These are phyloP conservation scores for Cariama cristata DNA, from an alignment of 2,113 vertebrate genomes.

Conservation along the genomic window DNA sequence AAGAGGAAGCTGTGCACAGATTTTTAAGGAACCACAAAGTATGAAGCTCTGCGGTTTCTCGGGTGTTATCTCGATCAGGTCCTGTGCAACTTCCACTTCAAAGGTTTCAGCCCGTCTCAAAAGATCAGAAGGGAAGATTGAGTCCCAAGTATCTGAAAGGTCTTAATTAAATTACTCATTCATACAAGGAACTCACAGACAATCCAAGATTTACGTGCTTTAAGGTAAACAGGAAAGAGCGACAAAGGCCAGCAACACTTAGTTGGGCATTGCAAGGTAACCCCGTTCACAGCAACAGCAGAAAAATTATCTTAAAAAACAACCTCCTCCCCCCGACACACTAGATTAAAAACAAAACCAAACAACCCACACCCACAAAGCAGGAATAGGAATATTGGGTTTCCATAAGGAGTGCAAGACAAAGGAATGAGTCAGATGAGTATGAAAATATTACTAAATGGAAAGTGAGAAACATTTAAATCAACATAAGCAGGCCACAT, in stretches of 20 bases:
- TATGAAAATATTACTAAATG: neutral
- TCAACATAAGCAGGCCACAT: neutral
- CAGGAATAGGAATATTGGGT: neutral
- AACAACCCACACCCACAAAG: neutral
- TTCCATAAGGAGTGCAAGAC: neutral
- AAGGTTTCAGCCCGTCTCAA: neutral
- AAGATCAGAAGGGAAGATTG: constrained; percentile 42
- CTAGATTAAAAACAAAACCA: neutral
- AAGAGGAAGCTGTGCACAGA: constrained; percentile 33
- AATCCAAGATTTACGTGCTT: neutral
- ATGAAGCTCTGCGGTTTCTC: neutral
- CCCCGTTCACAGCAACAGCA: neutral
- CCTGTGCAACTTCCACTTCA: constrained; percentile 45
- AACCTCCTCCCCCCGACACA: no score
- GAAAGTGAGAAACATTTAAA: neutral
- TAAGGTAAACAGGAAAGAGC: neutral
- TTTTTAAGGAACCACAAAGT: constrained; percentile 34
- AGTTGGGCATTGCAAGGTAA: neutral
- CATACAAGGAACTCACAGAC: neutral
- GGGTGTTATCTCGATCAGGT: constrained; percentile 21
- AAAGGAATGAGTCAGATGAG: neutral
- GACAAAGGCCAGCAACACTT: fast-evolving
- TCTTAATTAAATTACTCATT: constrained; percentile 57
- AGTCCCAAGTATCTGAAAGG: neutral
- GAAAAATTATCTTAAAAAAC: neutral